Conservation (phyloP, 2,113 vertebrate species). For the Pituophis catenifer region DNA sequence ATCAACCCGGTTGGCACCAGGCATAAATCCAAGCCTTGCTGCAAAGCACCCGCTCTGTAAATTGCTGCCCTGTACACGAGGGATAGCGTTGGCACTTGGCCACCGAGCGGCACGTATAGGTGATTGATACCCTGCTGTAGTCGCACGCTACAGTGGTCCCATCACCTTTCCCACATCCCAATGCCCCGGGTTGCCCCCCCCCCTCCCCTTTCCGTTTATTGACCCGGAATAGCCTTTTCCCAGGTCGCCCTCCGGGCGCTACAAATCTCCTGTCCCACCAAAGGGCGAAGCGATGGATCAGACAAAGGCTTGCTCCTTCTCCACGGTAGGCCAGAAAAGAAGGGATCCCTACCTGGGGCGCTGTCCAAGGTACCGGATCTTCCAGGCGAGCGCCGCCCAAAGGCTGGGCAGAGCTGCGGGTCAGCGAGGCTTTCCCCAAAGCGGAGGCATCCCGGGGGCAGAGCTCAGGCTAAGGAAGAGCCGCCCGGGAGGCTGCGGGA, state of each 20-base stretch:
- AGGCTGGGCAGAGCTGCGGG: not conserved
- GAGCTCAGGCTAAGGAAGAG: not conserved
- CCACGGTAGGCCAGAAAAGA: not conserved
- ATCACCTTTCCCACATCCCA: not conserved
- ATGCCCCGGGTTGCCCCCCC: too few relatives aligned
- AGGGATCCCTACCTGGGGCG: conserved; percentile 15
- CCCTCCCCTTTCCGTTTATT: not conserved
- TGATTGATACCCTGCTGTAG: not conserved
- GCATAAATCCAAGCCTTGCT: conserved; percentile 14
- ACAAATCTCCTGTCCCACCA: not conserved
- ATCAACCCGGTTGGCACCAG: conserved; percentile 7
- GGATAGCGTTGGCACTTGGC: not conserved
- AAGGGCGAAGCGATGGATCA: not conserved
- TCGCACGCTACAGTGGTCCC: not conserved
- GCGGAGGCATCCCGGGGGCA: not conserved
- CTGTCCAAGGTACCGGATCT: conserved; percentile 12
- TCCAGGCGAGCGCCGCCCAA: not conserved
- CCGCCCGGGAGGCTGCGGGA: not conserved
- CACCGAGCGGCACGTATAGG: not conserved
- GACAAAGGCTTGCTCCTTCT: not conserved
- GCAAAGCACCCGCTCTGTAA: not conserved
- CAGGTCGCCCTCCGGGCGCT: not conserved
- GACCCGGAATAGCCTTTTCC: not conserved
- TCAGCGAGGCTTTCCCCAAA: not conserved
- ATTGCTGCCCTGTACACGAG: not conserved